phyloP scores from a whole-genome alignment of 2,113 vertebrate genomes.

The Enhydra lutris region DNA sequence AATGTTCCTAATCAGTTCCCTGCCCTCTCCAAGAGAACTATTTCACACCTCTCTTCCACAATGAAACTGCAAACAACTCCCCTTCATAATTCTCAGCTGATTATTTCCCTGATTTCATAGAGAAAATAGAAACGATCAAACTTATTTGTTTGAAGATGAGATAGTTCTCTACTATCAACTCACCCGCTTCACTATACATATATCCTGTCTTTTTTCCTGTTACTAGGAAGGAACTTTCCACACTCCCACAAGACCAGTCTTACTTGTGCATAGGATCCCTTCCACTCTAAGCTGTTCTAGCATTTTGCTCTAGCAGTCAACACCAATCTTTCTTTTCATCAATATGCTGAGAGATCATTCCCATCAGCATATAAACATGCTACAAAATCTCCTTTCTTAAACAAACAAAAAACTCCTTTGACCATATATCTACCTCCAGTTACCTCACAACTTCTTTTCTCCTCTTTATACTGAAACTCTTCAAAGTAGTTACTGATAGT shows the following conservation, averaged over 20 bases:
- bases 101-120: not conserved
- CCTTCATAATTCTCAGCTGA: not conserved
- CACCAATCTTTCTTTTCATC: not conserved
- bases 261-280: not conserved
- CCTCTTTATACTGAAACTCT: not conserved
- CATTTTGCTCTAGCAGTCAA: conserved; percentile 15
- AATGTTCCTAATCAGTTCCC: not conserved
- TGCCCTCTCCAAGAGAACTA: not conserved
- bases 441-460: conserved; percentile 21
- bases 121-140: not conserved
- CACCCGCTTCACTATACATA: not conserved
- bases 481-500: not conserved
- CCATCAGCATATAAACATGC: not conserved
- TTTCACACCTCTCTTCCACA: not conserved
- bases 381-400: not conserved
- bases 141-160: not conserved
- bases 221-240: not conserved
- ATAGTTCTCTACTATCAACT: not conserved
- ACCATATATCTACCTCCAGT: not conserved
- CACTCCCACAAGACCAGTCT: not conserved
- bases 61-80: not conserved
- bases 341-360: not conserved
- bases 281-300: not conserved
- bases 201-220: not conserved
- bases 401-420: not conserved